Percentiles rank a stretch among this genome's conserved stretches.
These are phyloP conservation scores for Calameuta pallipes DNA, from an alignment of 2,888 invertebrate species.

Conservation along the genomic window DNA sequence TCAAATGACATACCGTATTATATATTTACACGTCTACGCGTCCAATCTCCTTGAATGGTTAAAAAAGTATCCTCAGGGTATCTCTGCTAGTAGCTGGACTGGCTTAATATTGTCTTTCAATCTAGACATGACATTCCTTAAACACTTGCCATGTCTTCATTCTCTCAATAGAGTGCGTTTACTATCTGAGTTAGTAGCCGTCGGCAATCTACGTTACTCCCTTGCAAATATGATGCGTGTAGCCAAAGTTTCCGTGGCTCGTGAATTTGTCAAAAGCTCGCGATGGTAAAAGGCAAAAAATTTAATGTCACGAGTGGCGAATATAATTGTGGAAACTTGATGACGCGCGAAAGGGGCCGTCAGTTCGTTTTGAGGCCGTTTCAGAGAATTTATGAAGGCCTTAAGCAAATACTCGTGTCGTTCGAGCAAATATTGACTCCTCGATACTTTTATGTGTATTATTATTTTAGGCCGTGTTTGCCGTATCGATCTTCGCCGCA, in stretches of 20 bases:
- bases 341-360: neutral
- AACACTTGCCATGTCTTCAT: neutral
- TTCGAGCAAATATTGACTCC: conserved; percentile 1
- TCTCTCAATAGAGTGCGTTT: neutral
- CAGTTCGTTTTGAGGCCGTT: neutral
- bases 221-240: neutral
- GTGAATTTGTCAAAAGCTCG: neutral
- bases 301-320: neutral
- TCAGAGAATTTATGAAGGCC: conserved; percentile 3
- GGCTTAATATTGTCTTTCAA: neutral
- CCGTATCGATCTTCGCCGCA: neutral
- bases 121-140: neutral
- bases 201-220: neutral
- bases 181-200: neutral
- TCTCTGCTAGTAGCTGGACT: neutral
- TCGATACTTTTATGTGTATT: conserved; percentile 1
- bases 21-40: neutral
- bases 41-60: neutral
- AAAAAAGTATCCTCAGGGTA: neutral
- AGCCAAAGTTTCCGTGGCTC: neutral
- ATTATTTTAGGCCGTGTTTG: neutral
- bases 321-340: neutral
- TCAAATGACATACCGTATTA: neutral
- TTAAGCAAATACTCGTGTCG: conserved; percentile 6
- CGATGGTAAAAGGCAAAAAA: neutral